These are phyloP conservation scores for Xenopus laevis DNA, from an alignment of 2,113 vertebrate genomes.

Conservation along the genomic window DNA sequence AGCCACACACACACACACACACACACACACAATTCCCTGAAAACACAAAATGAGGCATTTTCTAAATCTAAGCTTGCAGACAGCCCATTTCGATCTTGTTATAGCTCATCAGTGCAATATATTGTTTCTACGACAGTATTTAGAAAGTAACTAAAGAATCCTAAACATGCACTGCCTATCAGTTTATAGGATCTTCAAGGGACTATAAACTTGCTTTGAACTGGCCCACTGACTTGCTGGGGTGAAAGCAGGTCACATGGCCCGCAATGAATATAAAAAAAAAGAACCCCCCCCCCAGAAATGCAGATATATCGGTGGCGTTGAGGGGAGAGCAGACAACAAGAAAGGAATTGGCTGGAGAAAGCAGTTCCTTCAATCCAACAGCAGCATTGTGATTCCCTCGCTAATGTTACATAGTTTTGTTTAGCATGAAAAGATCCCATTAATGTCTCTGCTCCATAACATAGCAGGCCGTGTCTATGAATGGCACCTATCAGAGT, in stretches of 20 bases:
- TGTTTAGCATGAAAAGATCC: slow-evolving; percentile 79
- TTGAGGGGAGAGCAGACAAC: slow-evolving; percentile 20
- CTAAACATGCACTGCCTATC: not conserved
- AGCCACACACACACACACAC: no score
- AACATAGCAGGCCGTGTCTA: slow-evolving; percentile 72
- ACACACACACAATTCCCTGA: no score
- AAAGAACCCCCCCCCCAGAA: slow-evolving; percentile 1
- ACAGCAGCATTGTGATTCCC: slow-evolving; percentile 71
- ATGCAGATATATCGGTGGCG: slow-evolving; percentile 39
- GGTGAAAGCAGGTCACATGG: slow-evolving; percentile 56
- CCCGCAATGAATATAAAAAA: slow-evolving; percentile 55
- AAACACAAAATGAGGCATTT: no score
- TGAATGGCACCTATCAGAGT: slow-evolving; percentile 93
- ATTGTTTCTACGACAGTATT: no score
- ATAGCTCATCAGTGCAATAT: no score
- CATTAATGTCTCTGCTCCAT: slow-evolving; percentile 70
- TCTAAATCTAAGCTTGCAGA: no score
- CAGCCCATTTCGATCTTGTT: no score
- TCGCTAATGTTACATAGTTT: slow-evolving; percentile 72
- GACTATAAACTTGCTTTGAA: slow-evolving; percentile 42
- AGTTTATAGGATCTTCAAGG: slow-evolving; percentile 19
- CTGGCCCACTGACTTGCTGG: slow-evolving; percentile 43
- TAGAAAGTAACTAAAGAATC: no score
- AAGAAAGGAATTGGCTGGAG: slow-evolving; percentile 25
- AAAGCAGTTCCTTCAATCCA: slow-evolving; percentile 56